These are phyloP conservation scores for Balanococcus diminutus DNA, from an alignment of 2,888 invertebrate species.

Conservation along the genomic window DNA sequence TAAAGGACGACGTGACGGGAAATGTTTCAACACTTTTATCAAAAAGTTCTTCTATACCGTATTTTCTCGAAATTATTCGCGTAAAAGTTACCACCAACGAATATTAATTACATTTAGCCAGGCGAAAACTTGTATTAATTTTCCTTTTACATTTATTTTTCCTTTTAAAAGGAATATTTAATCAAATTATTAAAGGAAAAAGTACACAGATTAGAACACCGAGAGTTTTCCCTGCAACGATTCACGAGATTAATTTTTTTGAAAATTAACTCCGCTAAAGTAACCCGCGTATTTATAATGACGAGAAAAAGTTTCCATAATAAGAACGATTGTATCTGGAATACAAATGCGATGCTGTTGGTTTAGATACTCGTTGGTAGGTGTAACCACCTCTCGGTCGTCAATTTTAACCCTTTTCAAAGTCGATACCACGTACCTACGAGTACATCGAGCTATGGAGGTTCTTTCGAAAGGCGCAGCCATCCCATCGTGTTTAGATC, in stretches of 20 bases:
- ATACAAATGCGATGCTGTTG: neutral
- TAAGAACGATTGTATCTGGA: conserved; percentile 14
- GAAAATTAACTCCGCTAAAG: conserved; percentile 21
- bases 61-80: conserved; percentile 55
- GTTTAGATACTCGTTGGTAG: too few relatives aligned
- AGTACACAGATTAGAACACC: conserved; percentile 39
- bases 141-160: conserved; percentile 53
- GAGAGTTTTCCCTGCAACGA: conserved; percentile 38
- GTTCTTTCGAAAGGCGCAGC: neutral
- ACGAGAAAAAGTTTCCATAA: conserved; percentile 10
- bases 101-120: conserved; percentile 55
- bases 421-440: neutral
- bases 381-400: too few relatives aligned
- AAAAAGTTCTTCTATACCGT: conserved; percentile 43
- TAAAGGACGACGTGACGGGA: conserved; percentile 53
- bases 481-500: neutral
- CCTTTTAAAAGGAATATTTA: conserved; percentile 54
- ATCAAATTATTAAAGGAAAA: conserved; percentile 50
- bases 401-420: neutral
- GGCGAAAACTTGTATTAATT: conserved; percentile 54
- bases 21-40: conserved; percentile 50
- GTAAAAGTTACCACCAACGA: conserved; percentile 53
- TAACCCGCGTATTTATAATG: conserved; percentile 11
- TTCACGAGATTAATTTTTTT: conserved; percentile 40
- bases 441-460: too few relatives aligned